phyloP scores from a whole-genome alignment of 2,797 vertebrate genomes.

The Mycteria americana region DNA sequence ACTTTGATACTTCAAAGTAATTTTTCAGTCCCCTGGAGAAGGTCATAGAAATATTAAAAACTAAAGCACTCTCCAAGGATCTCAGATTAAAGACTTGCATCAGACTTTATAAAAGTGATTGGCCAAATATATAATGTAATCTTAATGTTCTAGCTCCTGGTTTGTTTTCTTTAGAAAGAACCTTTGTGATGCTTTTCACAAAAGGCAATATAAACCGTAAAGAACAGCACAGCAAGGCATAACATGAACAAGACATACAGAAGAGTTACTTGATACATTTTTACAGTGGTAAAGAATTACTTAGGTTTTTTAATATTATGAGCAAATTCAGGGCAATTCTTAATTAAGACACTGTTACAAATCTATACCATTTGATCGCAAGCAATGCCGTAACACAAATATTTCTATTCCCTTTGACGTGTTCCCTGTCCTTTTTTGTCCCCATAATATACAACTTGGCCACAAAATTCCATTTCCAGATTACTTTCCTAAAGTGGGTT shows the following conservation, averaged over 20 bases:
- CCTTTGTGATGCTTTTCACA: conserved; percentile 59
- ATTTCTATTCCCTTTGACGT: not conserved
- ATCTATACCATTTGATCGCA: not conserved
- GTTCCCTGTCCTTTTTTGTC: not conserved
- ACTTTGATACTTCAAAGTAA: conserved; percentile 80
- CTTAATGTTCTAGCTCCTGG: conserved; percentile 69
- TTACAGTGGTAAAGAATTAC: not conserved
- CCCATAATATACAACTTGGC: not conserved
- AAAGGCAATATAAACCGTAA: not conserved
- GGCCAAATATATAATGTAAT: conserved; percentile 76
- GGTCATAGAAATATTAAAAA: conserved; percentile 82
- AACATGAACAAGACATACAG: not conserved
- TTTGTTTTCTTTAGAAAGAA: conserved; percentile 74
- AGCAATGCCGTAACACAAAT: not conserved
- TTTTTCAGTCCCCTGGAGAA: conserved; percentile 77
- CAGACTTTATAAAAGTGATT: conserved; percentile 78
- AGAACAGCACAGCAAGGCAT: conserved; percentile 23
- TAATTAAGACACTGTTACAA: conserved; percentile 8
- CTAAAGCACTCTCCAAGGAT: conserved; percentile 76
- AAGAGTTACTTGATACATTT: not conserved
- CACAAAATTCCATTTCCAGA: not conserved
- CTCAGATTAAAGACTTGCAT: conserved; percentile 77
- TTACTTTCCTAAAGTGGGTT: not conserved
- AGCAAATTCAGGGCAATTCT: not conserved
- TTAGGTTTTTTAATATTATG: not conserved